Evolutionary conservation across 2,797 vertebrate genomes (phyloP), one percentile per base, ranked within the genome.

Genomic region (Apogon hyalosoma): DNA sequence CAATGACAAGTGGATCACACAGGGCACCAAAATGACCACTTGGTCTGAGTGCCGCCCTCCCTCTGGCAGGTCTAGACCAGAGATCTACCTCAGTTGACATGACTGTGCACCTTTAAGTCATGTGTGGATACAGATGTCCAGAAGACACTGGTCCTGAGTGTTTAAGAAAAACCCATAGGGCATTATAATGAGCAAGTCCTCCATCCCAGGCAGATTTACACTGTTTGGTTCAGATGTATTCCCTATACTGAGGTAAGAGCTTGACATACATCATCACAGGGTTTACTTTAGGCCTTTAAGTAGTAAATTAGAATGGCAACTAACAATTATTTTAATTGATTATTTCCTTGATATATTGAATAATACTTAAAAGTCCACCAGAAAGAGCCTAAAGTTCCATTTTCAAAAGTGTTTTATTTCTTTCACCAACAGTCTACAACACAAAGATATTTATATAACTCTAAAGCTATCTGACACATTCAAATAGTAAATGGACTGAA

Each of bases 1-100:
- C 76, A 11, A n/a, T 69, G 78, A 89, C 89, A 88, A 72, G 82
- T 14, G 38, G 77, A 60, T 74, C 63, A 58, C 73, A 65, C 57
- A 31, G 62, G 47, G 42, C 40, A 36, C 13, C 11, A 2, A 61
- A 63, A 31, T 57, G 71, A 71, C 70, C 70, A 57, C 53, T 10
- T n/a, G 50, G 52, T 51, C 52, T 10, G 38, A 66, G 52, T 3
- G 41, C 48, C 4, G 56, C 69, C 69, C 59, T 7, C 42, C 14
- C 57, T 11, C 39, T 46, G 70, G 70, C 56, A 45, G 1, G 28
- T 48, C 16, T 3, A 2, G 11, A 39, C 54, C 57, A 7, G 42
- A 45, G 54, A 57, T 69, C 24, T 0, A 8, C 28, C 28, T 40
- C 33, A 8, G 6, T 46, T 38, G 7, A 11, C 5, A 49, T 31